Evolutionary conservation across 1,140 invertebrate species (phyloP), one percentile per base, ranked within the genome.

Genomic region (Zophobas morio): DNA sequence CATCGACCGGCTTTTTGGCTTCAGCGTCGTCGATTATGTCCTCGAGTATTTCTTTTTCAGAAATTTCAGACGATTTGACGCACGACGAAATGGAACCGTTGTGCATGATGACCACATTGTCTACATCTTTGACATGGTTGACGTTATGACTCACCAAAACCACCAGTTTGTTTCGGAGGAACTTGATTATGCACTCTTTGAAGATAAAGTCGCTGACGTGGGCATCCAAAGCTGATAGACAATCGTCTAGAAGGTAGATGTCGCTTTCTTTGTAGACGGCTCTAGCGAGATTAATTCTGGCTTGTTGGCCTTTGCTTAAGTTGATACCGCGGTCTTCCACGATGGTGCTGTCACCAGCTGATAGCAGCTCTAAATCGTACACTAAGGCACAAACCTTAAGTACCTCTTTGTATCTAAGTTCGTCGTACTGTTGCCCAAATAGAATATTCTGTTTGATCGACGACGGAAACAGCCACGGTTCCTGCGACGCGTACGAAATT

Each of bases 261-360:
- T 94, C 92, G 1, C 92, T 91, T 85, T 93, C 90, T 56, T 91
- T 89, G 85, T 96, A 96, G 1, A 96, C 88, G 8, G 94, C 91
- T 57, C 95, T 90, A 0, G 96, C 95, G 35, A 97, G 86, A 83
- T 95, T 96, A 2, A 98, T 94, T 81, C 96, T 90, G 0, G 96
- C 96, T 80, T 95, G 93, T 87, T 98, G 97, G 56, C 97, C 95
- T 33, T 94, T 95, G 80, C 93, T 94, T 1, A 95, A 85, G 35
- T 91, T 91, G 5, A 92, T 89, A 70, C 95, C 95, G 85, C 92
- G 88, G 82, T 97, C 95, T 42, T 94, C 95, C 1, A 96, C 93
- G 20, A 94, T 85, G 0, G 94, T 96, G 79, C 90, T 47, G 42
- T 80, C 80, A 1, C 76, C 78, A 42, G 80, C 66, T 34, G 74